Percentiles rank a stretch among this genome's conserved stretches.
Conservation (phyloP, 2,113 vertebrate genomes). For the Zonotrichia leucophrys region DNA sequence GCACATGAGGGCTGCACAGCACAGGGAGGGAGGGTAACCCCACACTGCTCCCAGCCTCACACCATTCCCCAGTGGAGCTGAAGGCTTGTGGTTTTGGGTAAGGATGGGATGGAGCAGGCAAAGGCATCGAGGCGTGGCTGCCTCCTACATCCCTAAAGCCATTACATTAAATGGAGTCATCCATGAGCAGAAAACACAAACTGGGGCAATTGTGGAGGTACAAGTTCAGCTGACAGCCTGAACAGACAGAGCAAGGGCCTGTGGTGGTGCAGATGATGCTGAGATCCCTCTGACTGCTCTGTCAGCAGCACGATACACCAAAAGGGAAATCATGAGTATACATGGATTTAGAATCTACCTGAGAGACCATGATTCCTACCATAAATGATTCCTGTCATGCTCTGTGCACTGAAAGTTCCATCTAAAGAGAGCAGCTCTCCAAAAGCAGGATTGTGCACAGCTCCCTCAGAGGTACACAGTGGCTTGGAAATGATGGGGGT, state of each 20-base stretch:
- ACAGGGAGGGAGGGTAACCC: neutral
- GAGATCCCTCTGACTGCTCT: neutral
- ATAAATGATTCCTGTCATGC: neutral
- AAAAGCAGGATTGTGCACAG: neutral
- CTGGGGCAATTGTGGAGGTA: neutral
- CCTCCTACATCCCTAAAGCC: neutral
- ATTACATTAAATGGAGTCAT: neutral
- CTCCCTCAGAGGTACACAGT: neutral
- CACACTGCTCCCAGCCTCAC: neutral
- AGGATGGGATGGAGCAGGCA: neutral
- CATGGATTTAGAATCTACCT: neutral
- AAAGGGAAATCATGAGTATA: neutral
- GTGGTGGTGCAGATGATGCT: neutral
- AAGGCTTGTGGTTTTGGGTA: neutral
- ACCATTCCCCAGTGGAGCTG: neutral
- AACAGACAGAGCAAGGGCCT: neutral
- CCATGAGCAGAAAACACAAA: neutral
- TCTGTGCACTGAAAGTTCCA: neutral
- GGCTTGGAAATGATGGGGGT: neutral
- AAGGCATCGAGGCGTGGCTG: neutral
- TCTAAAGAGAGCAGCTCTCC: neutral
- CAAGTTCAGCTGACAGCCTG: neutral
- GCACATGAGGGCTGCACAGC: neutral
- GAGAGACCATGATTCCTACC: neutral
- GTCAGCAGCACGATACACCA: neutral